Percentiles rank a stretch among this genome's conserved stretches.
These are phyloP conservation scores for Pelmatolapia mariae DNA, from an alignment of 2,113 vertebrate genomes.

Conservation along the genomic window DNA sequence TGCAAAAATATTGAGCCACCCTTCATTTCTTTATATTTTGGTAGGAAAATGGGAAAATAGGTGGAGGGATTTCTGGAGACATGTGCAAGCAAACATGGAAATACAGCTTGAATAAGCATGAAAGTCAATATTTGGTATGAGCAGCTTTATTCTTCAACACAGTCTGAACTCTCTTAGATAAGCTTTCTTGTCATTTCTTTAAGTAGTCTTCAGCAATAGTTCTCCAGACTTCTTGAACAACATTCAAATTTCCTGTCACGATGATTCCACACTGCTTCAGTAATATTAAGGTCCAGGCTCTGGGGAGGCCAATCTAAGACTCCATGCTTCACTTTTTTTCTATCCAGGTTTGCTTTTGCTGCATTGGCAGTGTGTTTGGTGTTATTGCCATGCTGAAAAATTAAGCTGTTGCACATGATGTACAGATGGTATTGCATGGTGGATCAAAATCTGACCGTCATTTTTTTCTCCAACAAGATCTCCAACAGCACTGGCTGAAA, in stretches of 20 bases:
- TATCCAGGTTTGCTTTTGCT: neutral
- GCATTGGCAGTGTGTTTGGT: neutral
- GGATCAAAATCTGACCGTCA: neutral
- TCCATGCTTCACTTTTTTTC: neutral
- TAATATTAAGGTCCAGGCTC: neutral
- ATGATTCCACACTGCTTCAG: neutral
- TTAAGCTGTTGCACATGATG: neutral
- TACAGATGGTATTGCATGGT: neutral
- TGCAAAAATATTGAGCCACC: neutral
- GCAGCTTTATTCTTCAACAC: neutral
- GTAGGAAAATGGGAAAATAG: too few relatives aligned
- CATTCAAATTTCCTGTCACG: neutral
- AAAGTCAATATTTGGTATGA: neutral
- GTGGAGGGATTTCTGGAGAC: neutral
- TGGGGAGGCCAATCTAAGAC: neutral
- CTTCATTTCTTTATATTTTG: neutral
- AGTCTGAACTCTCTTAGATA: neutral
- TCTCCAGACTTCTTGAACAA: neutral
- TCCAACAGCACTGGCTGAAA: neutral
- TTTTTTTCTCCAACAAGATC: neutral
- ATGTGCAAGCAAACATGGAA: neutral
- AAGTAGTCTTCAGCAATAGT: neutral
- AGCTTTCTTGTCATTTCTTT: neutral
- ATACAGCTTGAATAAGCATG: neutral
- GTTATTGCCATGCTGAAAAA: neutral